A percentile compares a stretch with the other conserved stretches of the same genome.
phyloP scores from a whole-genome alignment of 1,140 invertebrate species.

The Drosophila tristis region DNA sequence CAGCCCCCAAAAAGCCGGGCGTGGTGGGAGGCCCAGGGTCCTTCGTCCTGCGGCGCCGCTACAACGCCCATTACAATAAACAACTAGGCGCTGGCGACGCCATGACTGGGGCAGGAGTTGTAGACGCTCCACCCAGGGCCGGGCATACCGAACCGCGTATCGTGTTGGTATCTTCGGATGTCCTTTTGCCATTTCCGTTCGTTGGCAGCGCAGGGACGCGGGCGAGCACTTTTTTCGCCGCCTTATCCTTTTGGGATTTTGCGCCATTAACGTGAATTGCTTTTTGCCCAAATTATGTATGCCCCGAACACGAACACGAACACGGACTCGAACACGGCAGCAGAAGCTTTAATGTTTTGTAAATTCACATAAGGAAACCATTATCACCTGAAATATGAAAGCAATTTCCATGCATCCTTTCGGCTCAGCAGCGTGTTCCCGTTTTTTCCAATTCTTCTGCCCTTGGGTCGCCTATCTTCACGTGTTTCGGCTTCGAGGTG shows the following conservation, averaged over 20 bases:
- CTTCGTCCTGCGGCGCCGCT: slow-evolving; percentile 65
- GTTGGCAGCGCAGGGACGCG: slow-evolving; percentile 52
- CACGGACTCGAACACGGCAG: slow-evolving; percentile 27
- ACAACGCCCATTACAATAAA: slow-evolving; percentile 75
- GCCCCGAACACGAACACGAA: slow-evolving; percentile 47
- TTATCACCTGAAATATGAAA: slow-evolving; percentile 84
- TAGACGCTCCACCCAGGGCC: slow-evolving; percentile 9
- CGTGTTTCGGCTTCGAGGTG: neutral
- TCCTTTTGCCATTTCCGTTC: slow-evolving; percentile 67
- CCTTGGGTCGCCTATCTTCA: slow-evolving; percentile 41
- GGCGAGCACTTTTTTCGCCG: slow-evolving; percentile 54
- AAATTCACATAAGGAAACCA: slow-evolving; percentile 84
- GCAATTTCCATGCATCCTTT: slow-evolving; percentile 84
- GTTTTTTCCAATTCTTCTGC: slow-evolving; percentile 19
- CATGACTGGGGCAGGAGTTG: slow-evolving; percentile 23
- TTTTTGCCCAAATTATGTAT: slow-evolving; percentile 83
- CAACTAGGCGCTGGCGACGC: slow-evolving; percentile 64
- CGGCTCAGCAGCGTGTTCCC: slow-evolving; percentile 10
- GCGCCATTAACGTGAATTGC: slow-evolving; percentile 82
- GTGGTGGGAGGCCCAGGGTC: slow-evolving; percentile 25
- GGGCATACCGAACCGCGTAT: slow-evolving; percentile 54
- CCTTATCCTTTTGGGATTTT: slow-evolving; percentile 82
- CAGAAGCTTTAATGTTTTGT: slow-evolving; percentile 82
- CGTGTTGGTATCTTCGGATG: slow-evolving; percentile 75
- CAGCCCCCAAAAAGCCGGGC: slow-evolving; percentile 33